These are phyloP conservation scores for Beaufortia kweichowensis DNA, from an alignment of 2,113 vertebrate genomes.

Conservation along the genomic window DNA sequence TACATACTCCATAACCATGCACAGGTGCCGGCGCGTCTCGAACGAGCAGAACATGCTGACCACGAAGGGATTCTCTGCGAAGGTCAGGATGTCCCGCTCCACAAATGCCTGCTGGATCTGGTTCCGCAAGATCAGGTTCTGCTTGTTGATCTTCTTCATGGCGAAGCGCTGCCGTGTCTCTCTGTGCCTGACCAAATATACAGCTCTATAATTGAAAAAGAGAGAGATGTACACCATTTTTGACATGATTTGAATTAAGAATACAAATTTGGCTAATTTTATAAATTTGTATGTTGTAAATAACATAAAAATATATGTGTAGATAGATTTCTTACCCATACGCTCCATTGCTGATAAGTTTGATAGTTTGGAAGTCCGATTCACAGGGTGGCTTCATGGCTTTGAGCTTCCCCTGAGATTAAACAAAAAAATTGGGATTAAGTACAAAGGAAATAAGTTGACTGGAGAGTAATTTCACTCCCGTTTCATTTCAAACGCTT, in stretches of 20 bases:
- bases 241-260: too few species aligned
- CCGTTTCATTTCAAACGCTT: not conserved
- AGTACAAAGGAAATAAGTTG: not conserved
- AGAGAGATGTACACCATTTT: not conserved
- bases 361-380: slow-evolving; percentile 91
- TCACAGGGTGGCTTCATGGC: slow-evolving; percentile 87
- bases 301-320: too few species aligned
- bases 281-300: not conserved
- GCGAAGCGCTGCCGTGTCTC: slow-evolving; percentile 92
- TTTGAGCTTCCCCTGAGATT: slow-evolving; percentile 72
- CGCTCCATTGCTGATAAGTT: slow-evolving; percentile 92
- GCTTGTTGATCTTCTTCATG: slow-evolving; percentile 98
- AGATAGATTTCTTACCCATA: slow-evolving; percentile 92
- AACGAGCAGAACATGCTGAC: slow-evolving; percentile 97
- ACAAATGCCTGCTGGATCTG: slow-evolving; percentile 96
- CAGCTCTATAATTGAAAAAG: slow-evolving; percentile 74
- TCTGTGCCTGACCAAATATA: slow-evolving; percentile 89
- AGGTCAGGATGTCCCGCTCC: slow-evolving; percentile 94
- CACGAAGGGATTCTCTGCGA: slow-evolving; percentile 93
- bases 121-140: slow-evolving; percentile 92
- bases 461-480: slow-evolving; percentile 15
- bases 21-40: slow-evolving; percentile 88
- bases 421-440: slow-evolving; percentile 19
- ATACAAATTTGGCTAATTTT: too few species aligned
- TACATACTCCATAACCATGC: slow-evolving; percentile 97